phyloP scores from a whole-genome alignment of 2,113 vertebrate genomes.

The Stegostoma tigrinum region DNA sequence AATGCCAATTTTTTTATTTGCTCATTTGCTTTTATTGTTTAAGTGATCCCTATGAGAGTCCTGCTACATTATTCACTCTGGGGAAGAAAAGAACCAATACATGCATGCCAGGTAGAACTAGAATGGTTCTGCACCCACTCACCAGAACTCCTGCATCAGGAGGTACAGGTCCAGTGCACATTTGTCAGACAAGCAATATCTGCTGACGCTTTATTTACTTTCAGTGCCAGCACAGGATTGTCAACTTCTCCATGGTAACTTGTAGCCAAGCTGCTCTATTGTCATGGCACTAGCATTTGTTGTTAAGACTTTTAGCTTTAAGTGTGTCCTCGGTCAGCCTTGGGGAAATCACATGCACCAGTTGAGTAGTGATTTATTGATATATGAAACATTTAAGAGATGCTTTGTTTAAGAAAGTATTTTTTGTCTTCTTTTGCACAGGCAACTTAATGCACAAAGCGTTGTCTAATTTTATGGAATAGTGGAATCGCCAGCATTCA shows the following conservation, averaged over 20 bases:
- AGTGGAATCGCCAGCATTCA: neutral
- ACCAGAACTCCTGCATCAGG: neutral
- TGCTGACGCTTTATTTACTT: neutral
- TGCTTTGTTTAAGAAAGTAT: neutral
- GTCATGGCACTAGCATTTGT: neutral
- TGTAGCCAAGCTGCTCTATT: neutral
- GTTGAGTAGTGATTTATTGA: neutral
- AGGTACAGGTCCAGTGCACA: neutral
- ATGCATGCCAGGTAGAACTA: neutral
- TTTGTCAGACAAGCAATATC: neutral
- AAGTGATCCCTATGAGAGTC: neutral
- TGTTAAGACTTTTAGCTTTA: neutral
- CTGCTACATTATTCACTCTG: neutral
- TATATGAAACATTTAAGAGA: neutral
- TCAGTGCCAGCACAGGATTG: neutral
- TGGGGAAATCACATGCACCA: neutral
- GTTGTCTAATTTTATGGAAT: neutral
- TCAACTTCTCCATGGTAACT: neutral
- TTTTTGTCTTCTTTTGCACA: neutral
- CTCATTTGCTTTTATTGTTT: slow-evolving; percentile 13
- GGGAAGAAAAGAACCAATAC: neutral
- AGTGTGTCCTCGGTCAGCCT: neutral
- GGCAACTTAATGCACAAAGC: neutral
- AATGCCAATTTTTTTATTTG: neutral
- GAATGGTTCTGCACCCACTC: neutral